Evolutionary conservation across 2,888 invertebrate species (phyloP), one percentile per base, ranked within the genome.

Genomic region (Lepidocyrtoides sp.): DNA sequence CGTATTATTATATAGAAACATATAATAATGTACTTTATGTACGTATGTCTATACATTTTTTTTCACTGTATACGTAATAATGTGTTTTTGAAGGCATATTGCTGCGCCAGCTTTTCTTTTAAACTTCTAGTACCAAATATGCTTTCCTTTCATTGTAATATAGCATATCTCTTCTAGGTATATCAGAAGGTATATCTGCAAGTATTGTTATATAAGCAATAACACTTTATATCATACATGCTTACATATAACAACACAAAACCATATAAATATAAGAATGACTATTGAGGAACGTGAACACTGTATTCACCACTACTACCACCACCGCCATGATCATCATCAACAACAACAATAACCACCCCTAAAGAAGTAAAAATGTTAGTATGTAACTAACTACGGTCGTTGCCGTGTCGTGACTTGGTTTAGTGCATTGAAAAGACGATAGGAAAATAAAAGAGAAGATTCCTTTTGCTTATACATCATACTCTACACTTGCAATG

Each of bases 351-450:
- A 82, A 72, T 69, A 91, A 69, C 86, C 91, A 91, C 91, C 91
- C 86, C 91, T 86, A 86, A 91, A 91, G 82, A 82, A 81, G 72
- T 81, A 81, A 60, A 83, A 85, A 90, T 85, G 79, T 51, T 90
- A 51, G 90, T 90, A 85, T 79, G 63, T 83, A 75, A 89, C 89
- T 72, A 51, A n/a, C n/a, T 83, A 90, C 90, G 90, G 90, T 85
- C 90, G 90, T 90, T 90, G 90, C 77, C 90, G 44, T 91, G 91
- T 91, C 91, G 86, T 91, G 91, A 91, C 91, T 85, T 69, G 91
- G 63, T 85, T 44, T 60, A 60, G 81, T 86, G 82, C 75, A 66
- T 84, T 83, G 60, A 79, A 75, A 69, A 77, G 17, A 26, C 3
- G 36, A 10, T 29, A 63, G 29, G 63, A 29, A 63, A 29, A 63